These are phyloP conservation scores for Glaucomys volans DNA, from an alignment of 2,113 vertebrate species.

Conservation along the genomic window DNA sequence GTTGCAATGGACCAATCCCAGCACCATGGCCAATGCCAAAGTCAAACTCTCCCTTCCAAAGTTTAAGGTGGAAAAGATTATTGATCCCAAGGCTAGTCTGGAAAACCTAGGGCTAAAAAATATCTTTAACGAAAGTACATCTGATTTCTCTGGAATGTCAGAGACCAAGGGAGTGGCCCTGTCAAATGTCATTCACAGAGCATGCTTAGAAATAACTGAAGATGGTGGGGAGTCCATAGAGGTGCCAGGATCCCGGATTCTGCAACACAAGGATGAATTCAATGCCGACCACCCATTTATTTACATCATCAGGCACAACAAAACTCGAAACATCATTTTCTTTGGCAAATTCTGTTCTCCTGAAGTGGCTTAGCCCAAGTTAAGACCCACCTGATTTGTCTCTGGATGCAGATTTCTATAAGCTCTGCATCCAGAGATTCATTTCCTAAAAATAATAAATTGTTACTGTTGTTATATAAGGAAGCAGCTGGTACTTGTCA, in stretches of 20 bases:
- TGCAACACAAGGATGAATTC: conserved; percentile 91
- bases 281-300: conserved; percentile 89
- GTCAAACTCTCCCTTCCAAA: conserved; percentile 91
- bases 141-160: conserved; percentile 90
- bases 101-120: conserved; percentile 87
- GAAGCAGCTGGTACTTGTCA: conserved; percentile 61
- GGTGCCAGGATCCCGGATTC: conserved; percentile 88
- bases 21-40: conserved; percentile 90
- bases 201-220: conserved; percentile 87
- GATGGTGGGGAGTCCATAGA: conserved; percentile 88
- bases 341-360: conserved; percentile 89
- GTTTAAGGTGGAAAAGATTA: conserved; percentile 86
- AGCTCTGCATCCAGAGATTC: conserved; percentile 69
- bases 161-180: conserved; percentile 87
- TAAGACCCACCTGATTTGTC: conserved; percentile 56
- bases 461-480: conserved; percentile 63
- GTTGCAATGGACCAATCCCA: conserved; percentile 89
- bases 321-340: conserved; percentile 89
- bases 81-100: conserved; percentile 86
- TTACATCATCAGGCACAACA: conserved; percentile 89
- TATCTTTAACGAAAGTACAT: conserved; percentile 83
- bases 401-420: conserved; percentile 60
- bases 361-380: conserved; percentile 62
- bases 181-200: conserved; percentile 87
- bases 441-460: conserved; percentile 70